Evolutionary conservation across 2,113 vertebrate genomes (phyloP).

Genomic region (Centropus unirufus): DNA sequence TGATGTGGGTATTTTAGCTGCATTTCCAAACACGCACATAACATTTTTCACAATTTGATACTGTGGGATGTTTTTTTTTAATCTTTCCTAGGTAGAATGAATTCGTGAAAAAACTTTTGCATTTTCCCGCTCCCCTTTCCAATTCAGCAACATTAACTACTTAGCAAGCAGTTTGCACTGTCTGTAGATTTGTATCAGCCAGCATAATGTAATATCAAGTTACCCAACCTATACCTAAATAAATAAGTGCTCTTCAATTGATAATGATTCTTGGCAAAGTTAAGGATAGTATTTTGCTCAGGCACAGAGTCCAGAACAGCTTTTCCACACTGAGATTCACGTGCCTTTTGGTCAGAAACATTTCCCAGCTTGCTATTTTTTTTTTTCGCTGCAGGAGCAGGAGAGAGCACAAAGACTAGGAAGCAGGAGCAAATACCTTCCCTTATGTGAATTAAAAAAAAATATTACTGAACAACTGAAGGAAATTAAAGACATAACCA

Average conservation of each 20-base stretch:
- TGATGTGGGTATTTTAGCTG: background rate
- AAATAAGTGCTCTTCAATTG: background rate
- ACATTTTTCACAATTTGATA: background rate
- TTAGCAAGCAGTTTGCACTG: background rate
- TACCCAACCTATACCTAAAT: background rate
- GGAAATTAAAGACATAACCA: background rate
- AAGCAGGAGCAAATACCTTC: background rate
- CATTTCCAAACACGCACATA: background rate
- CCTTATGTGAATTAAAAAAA: background rate
- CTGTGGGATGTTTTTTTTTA: background rate
- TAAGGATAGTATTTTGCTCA: background rate
- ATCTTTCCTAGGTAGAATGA: background rate
- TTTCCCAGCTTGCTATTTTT: background rate
- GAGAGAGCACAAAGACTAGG: background rate
- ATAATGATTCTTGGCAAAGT: background rate
- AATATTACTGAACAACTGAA: background rate
- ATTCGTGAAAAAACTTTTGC: background rate
- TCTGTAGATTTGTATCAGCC: background rate
- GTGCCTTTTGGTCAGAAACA: background rate
- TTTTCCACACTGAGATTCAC: background rate
- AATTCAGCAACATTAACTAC: background rate
- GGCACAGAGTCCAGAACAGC: conserved; percentile 2
- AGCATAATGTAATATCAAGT: background rate
- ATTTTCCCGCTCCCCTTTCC: background rate
- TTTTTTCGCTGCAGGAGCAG: background rate